Conservation (phyloP, 2,113 vertebrate genomes). For the Calypte anna region DNA sequence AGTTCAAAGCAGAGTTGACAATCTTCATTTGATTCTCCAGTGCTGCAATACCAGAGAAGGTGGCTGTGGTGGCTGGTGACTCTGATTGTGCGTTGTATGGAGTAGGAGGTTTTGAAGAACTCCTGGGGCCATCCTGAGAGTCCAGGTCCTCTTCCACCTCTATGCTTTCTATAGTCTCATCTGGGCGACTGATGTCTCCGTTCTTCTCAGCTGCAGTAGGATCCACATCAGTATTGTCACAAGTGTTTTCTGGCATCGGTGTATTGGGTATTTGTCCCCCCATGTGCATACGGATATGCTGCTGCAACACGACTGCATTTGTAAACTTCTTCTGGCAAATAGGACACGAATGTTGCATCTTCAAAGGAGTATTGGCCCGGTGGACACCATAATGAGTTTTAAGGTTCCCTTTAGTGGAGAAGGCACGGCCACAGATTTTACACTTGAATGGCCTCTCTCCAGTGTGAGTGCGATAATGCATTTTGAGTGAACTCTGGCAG, state of each 20-base stretch:
- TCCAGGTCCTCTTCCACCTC: conserved; percentile 79
- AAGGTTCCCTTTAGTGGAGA: conserved; percentile 96
- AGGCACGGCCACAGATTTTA: conserved; percentile 93
- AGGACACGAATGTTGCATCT: conserved; percentile 95
- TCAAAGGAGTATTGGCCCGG: conserved; percentile 85
- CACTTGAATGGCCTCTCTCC: conserved; percentile 97
- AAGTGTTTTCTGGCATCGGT: conserved; percentile 81
- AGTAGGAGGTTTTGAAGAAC: conserved; percentile 60
- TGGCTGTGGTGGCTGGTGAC: conserved; percentile 13
- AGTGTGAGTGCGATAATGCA: conserved; percentile 98
- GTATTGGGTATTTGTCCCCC: conserved; percentile 96
- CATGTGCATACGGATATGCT: conserved; percentile 99
- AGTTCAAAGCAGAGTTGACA: conserved; percentile 75
- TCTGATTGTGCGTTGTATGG: conserved; percentile 65
- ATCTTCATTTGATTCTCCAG: conserved; percentile 84
- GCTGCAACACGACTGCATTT: conserved; percentile 94
- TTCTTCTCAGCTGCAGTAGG: conserved; percentile 73
- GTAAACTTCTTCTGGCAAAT: conserved; percentile 99
- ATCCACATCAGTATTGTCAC: conserved; percentile 79
- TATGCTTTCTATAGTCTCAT: conserved; percentile 71
- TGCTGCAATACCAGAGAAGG: conserved; percentile 75
- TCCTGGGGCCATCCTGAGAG: conserved; percentile 72
- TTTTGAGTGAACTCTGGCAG: conserved; percentile 97
- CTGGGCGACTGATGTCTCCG: conserved; percentile 50
- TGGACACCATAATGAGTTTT: conserved; percentile 97